A percentile compares a stretch with the other conserved stretches of the same genome.
phyloP scores from a whole-genome alignment of 1,140 invertebrate species.

The Leguminivora glycinivorella region DNA sequence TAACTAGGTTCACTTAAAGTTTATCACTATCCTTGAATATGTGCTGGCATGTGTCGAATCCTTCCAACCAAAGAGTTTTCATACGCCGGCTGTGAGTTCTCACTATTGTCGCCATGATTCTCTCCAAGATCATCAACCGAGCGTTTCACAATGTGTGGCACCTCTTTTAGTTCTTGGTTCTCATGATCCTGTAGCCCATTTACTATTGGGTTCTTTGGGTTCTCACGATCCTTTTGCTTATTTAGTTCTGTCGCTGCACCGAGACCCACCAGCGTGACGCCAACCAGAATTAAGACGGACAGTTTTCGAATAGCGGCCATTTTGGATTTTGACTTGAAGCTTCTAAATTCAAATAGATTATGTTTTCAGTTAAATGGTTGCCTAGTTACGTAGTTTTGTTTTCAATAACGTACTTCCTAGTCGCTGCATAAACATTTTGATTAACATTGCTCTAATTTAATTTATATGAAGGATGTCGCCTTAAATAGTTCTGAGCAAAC shows the following conservation, averaged over 20 bases:
- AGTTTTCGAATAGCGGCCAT: conserved; percentile 32
- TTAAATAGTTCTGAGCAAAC: too few relatives aligned
- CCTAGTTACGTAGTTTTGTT: not conserved
- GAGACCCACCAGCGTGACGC: conserved; percentile 7
- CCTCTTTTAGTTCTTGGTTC: not conserved
- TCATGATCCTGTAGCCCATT: too few relatives aligned
- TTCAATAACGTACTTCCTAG: not conserved
- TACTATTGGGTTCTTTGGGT: too few relatives aligned
- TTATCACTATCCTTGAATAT: conserved; percentile 47
- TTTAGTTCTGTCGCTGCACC: not conserved
- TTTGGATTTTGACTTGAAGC: conserved; percentile 17
- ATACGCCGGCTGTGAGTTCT: conserved; percentile 38
- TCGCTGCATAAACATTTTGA: conserved; percentile 4
- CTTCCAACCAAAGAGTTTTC: conserved; percentile 54
- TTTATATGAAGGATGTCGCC: not conserved
- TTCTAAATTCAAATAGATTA: conserved; percentile 10
- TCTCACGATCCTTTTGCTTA: not conserved
- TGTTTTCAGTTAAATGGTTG: conserved; percentile 14
- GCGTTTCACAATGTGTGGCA: not conserved
- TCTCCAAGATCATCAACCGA: conserved; percentile 13
- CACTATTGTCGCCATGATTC: conserved; percentile 33
- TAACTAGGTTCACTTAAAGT: too few relatives aligned
- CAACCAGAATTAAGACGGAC: conserved; percentile 26
- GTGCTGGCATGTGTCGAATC: conserved; percentile 55
- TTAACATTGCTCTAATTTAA: not conserved